Evolutionary conservation across 2,113 vertebrate genomes (phyloP), one percentile per base, ranked within the genome.

Genomic region (Phyllostomus discolor): DNA sequence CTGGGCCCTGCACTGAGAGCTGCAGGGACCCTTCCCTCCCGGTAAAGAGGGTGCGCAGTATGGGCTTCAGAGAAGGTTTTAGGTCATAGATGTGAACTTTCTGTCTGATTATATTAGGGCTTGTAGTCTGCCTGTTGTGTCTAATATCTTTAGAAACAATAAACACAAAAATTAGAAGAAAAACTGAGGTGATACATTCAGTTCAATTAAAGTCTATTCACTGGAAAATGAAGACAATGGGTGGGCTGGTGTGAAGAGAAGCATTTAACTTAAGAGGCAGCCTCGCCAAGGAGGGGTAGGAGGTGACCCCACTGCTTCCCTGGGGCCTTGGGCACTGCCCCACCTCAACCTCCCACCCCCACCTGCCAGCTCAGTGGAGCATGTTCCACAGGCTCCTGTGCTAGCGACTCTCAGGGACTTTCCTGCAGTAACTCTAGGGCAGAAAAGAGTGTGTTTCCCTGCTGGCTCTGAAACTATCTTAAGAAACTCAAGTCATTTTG

Each of bases 271-370:
- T 72, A 24, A 43, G 35, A 86, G 17, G 22, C 31, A 11, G 31
- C 28, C 7, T 22, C 15, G 20, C 1, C 1, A 2, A 24, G 7
- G 67, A 38, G 10, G 35, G 35, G 16, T n/a, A 2, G 8, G 67
- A 73, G 38, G 24, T 26, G 85, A 52, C 17, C 3, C 67, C 31
- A 17, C 48, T 26, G 50, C 35, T 28, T 7, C 35, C 19, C 31
- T 50, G 3, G 9, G 31, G 3, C 67, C n/a, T 73, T 10, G 2
- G 0, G 7, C 57, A 38, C 33, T 62, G 24, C 15, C 33, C 4
- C 54, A 41, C 38, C 38, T 4, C 38, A 41, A 41, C 38, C 38
- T 11, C 1, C 54, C 54, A 2, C 2, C 57, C 57, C 59, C 1
- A 3, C 46, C 43, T 38, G 43, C 35, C 7, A 26, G 10, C 54